Evolutionary conservation across 2,888 invertebrate species (phyloP).

Genomic region (Mythimna loreyi): DNA sequence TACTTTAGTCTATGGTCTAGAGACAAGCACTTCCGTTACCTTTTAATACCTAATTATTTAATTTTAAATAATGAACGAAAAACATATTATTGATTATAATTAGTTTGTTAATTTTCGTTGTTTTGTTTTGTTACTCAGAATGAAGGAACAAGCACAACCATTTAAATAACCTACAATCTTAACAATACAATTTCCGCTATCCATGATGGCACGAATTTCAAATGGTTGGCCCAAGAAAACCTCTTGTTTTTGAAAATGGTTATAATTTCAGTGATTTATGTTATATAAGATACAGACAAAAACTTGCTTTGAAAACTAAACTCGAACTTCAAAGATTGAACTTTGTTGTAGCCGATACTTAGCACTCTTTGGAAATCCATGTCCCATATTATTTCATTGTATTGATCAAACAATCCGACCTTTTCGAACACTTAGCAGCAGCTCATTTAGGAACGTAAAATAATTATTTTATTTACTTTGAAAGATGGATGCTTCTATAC

Average conservation of each 20-base stretch:
- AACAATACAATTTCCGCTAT: not conserved
- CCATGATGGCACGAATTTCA: conserved; percentile 20
- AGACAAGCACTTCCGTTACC: conserved; percentile 46
- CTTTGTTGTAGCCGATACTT: not conserved
- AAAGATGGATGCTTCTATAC: conserved; percentile 84
- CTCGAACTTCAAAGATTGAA: not conserved
- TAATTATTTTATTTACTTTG: conserved; percentile 14
- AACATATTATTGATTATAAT: not conserved
- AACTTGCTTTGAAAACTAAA: not conserved
- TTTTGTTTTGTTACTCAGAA: no score
- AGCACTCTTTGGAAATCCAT: not conserved
- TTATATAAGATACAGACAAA: not conserved
- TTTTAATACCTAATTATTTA: no score
- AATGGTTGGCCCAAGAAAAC: not conserved
- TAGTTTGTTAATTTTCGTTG: no score
- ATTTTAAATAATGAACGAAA: not conserved
- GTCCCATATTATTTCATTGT: not conserved
- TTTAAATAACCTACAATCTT: no score
- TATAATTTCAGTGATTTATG: not conserved
- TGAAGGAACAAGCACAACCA: not conserved
- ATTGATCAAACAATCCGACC: conserved; percentile 46
- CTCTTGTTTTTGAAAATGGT: no score
- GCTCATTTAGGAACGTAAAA: not conserved
- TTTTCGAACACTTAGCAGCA: not conserved
- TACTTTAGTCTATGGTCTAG: conserved; percentile 5